phyloP scores from a whole-genome alignment of 1,140 invertebrate genomes.

The Plodia interpunctella region DNA sequence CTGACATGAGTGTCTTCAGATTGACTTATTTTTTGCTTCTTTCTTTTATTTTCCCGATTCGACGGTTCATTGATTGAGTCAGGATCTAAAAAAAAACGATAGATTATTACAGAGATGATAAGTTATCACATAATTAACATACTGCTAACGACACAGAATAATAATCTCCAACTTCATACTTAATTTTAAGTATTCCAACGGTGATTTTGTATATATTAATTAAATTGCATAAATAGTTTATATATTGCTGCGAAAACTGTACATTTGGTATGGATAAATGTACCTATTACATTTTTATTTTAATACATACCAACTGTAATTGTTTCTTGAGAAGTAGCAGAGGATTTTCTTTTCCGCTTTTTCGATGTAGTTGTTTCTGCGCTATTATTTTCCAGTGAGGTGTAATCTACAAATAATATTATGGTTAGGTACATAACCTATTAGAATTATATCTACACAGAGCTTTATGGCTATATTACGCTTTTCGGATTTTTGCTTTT shows the following conservation, averaged over 20 bases:
- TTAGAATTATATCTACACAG: too few species aligned
- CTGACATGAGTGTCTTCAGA: constrained; percentile 10
- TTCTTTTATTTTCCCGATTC: neutral
- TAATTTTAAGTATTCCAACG: too few species aligned
- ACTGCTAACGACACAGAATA: too few species aligned
- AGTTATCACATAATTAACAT: neutral
- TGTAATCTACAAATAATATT: neutral
- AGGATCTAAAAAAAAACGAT: neutral
- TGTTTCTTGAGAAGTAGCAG: neutral
- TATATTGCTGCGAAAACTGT: too few species aligned
- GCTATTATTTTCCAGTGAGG: neutral
- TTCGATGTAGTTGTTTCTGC: neutral
- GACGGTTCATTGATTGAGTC: neutral
- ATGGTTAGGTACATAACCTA: neutral
- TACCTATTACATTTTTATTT: neutral
- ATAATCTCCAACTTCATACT: too few species aligned
- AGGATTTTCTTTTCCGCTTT: neutral
- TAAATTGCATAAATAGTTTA: too few species aligned
- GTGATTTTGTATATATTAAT: too few species aligned
- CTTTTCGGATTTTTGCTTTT: too few species aligned
- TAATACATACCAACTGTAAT: neutral
- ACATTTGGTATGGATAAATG: neutral
- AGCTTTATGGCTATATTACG: too few species aligned
- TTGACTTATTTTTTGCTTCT: constrained; percentile 29
- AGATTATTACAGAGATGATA: neutral